Base-by-base conservation (phyloP, 2,797 vertebrate genomes). In the Fundulus diaphanus region DNA sequence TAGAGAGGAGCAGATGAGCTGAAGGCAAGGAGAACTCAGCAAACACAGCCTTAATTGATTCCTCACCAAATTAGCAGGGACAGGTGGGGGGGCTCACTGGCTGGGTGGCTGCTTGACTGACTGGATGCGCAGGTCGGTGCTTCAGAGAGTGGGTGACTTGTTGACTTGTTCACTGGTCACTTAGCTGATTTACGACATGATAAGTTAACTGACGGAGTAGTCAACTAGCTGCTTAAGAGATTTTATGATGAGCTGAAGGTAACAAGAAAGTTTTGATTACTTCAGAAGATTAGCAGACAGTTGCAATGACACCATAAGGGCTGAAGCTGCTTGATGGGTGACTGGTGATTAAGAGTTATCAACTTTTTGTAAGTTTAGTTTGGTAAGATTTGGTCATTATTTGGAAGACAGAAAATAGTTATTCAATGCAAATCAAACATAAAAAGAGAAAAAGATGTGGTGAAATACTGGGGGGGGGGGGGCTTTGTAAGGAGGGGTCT, bases 1-100 rank as follows among this genome's bases (percentile, higher is more conserved):
- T 98, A 98, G 95, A 96, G 95, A 94, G 94, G 94, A 95, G 95
- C 93, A 93, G 95, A 96, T 95, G 94, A 96, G 96, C 97, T 96
- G 96, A 96, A 96, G 97, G 93, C 96, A 96, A 95, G 93, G 95
- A 96, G 95, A 96, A 95, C 92, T 89, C 91, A 78, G 91, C 88
- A 96, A 96, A 94, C 89, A 85, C 92, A 77, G 85, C 89, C 94
- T 95, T 95, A 95, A 95, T 95, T 95, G 94, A 96, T 95, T 95
- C 94, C 89, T 94, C 92, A 94, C 93, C 93, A 95, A 95, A 96
- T 96, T 96, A 96, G 95, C 91, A 86, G 89, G 93, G 94, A 95
- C 93, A 94, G 93, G 94, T 95, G 87, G 89, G 90, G 90, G 90
- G 82, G 87, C 78, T 86, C 75, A 20, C 85, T 77, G 87, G 81